Percentiles rank a stretch among this genome's conserved stretches.
Conservation (phyloP, 64 coral and sea anemone genomes). For the Catalaphyllia jardinei region DNA sequence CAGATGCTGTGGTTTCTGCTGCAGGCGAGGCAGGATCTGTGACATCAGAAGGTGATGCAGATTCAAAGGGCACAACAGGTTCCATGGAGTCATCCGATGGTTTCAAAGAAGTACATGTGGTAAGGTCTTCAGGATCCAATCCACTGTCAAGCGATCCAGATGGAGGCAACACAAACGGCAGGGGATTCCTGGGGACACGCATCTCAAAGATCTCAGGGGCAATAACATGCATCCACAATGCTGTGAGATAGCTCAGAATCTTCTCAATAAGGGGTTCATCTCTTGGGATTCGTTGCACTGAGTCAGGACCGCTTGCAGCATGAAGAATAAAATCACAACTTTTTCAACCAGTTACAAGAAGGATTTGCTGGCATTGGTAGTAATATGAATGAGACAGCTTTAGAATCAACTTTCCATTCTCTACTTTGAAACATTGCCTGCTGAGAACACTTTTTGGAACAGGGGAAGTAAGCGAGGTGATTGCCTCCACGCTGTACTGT, state of each 20-base stretch:
- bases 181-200: constrained; percentile 67
- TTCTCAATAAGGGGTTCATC: constrained; percentile 4
- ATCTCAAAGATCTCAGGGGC: constrained; percentile 65
- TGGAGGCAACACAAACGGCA: constrained; percentile 62
- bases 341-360: constrained; percentile 55
- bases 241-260: no score
- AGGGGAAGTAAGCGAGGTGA: not conserved
- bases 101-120: constrained; percentile 15
- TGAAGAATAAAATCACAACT: constrained; percentile 73
- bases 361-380: constrained; percentile 60
- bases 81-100: not conserved
- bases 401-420: constrained; percentile 53
- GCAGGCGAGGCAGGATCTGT: constrained; percentile 1
- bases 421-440: constrained; percentile 67
- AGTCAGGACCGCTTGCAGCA: constrained; percentile 58
- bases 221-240: constrained; percentile 59
- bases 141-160: not conserved
- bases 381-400: constrained; percentile 46
- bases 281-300: constrained; percentile 68
- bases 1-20: constrained; percentile 6
- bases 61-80: constrained; percentile 14
- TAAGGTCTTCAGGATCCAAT: constrained; percentile 26
- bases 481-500: constrained; percentile 48
- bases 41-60: constrained; percentile 6
- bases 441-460: constrained; percentile 52